These are phyloP conservation scores for Picathartes gymnocephalus DNA, from an alignment of 2,113 vertebrate genomes.

Conservation along the genomic window DNA sequence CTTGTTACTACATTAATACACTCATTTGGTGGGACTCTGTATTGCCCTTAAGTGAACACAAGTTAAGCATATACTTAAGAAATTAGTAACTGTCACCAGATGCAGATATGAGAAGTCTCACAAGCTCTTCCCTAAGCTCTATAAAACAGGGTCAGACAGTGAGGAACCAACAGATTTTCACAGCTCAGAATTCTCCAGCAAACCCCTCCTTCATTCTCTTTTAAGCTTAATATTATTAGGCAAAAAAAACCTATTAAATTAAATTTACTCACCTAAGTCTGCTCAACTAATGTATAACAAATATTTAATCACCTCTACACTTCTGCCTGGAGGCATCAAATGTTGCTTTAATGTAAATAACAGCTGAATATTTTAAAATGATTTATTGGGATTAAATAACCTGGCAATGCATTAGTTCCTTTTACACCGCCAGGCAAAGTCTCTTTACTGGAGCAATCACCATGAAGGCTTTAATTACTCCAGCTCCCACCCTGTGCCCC, in stretches of 20 bases:
- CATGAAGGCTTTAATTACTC: background rate
- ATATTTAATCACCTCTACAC: slow-evolving; percentile 13
- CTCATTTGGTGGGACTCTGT: background rate
- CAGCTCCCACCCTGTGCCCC: background rate
- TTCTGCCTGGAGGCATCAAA: background rate
- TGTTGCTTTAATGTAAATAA: slow-evolving; percentile 31
- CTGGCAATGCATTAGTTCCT: slow-evolving; percentile 15
- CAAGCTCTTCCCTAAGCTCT: background rate
- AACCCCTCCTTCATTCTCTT: background rate
- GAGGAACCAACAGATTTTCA: background rate
- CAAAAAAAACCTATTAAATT: background rate
- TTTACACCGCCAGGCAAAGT: background rate
- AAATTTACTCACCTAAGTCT: slow-evolving; percentile 21
- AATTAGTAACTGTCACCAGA: background rate
- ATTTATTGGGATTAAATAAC: slow-evolving; percentile 31
- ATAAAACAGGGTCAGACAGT: background rate
- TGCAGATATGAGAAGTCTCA: background rate
- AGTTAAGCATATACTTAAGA: background rate
- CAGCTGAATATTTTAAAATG: background rate
- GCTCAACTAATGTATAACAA: slow-evolving; percentile 29
- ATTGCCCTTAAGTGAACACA: background rate
- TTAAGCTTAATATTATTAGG: background rate
- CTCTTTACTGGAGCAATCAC: background rate
- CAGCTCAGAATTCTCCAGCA: background rate
- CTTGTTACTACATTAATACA: background rate